Evolutionary conservation across 2,888 invertebrate genomes (phyloP), one percentile per base, ranked within the genome.

Genomic region (Charanyca ferruginea): DNA sequence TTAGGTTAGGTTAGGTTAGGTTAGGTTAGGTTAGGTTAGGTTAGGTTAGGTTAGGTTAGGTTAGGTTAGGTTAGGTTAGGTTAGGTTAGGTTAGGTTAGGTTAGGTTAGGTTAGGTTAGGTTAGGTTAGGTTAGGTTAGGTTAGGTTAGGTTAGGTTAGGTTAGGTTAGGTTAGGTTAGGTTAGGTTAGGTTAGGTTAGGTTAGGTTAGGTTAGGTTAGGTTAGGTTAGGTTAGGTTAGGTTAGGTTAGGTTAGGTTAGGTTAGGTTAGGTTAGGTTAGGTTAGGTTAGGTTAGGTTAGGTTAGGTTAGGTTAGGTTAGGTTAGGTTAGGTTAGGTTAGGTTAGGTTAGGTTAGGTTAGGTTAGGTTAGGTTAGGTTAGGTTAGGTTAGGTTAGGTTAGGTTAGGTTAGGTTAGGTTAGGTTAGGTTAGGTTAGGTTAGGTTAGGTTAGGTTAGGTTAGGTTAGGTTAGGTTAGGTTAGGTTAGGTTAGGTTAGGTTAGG

Each of bases 1-100:
- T 72, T 76, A 69, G 75, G 75, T 76, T 69, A 66, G 68, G 75
- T 72, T 76, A 70, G 69, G 71, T 69, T 75, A 72, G 73, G 73
- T 73, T 77, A 66, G 73, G 71, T 70, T 70, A 72, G 67, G 72
- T 69, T 74, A 67, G 73, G 75, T 73, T 72, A 67, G 69, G 74
- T 69, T 72, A 69, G 73, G 77, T 68, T 71, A 69, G 71, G 77
- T 71, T 73, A 71, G 69, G 70, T 67, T 73, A 67, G 70, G 77
- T 67, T 71, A 65, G 68, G 72, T 72, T 74, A 65, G 72, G 66
- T 72, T 69, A 66, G 62, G 72, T 73, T 70, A 65, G 69, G 72
- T 73, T 67, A 62, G 69, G 69, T 69, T 74, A 64, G 65, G 69
- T 71, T 74, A 66, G 64, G 73, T 66, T 72, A 64, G 66, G 66